These are phyloP conservation scores for Mixornis gularis DNA, from an alignment of 2,113 vertebrate species.

Conservation along the genomic window DNA sequence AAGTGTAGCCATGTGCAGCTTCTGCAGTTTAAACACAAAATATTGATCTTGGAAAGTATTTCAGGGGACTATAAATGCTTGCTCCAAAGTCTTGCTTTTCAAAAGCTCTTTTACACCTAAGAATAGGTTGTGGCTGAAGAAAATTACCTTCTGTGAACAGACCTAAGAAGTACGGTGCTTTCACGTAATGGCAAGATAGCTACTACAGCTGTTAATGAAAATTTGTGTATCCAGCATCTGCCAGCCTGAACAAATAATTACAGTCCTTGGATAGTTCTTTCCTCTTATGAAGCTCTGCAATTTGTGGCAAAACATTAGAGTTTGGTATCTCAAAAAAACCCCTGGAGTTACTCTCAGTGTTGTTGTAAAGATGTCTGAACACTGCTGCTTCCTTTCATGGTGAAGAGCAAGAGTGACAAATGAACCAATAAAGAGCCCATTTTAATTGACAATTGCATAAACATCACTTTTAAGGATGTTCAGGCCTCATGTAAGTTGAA, in stretches of 20 bases:
- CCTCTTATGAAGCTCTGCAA: background rate
- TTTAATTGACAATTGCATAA: background rate
- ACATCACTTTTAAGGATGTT: background rate
- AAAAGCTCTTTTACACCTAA: background rate
- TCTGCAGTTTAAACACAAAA: background rate
- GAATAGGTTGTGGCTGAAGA: background rate
- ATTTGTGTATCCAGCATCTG: background rate
- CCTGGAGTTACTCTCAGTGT: background rate
- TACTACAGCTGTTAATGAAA: background rate
- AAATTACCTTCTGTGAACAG: background rate
- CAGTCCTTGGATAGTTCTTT: background rate
- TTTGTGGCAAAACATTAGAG: background rate
- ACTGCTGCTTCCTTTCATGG: background rate
- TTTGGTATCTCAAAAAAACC: background rate
- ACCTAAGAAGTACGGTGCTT: background rate
- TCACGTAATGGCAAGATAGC: background rate
- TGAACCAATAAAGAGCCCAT: background rate
- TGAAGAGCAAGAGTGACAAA: background rate
- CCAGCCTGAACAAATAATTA: background rate
- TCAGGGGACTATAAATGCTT: background rate
- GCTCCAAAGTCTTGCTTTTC: background rate
- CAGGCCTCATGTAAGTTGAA: background rate
- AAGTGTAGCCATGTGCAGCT: background rate
- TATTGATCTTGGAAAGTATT: background rate
- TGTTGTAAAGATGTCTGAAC: background rate